phyloP scores from a whole-genome alignment of 92 coral and sea anemone species.

The Zoanthus gigantus region DNA sequence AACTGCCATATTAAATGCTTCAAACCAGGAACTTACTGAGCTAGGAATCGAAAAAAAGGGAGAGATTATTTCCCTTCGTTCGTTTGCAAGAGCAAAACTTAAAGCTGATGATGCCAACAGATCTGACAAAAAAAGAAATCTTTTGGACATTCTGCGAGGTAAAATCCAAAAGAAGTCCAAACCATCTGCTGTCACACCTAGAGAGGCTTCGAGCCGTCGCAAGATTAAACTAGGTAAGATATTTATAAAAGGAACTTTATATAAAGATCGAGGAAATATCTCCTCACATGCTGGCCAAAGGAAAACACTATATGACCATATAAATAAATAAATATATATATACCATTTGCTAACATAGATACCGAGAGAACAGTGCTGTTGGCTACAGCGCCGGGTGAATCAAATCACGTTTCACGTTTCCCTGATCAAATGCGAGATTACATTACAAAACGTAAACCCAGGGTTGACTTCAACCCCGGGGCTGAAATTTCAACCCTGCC shows the following conservation, averaged over 20 bases:
- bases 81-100: constrained; percentile 24
- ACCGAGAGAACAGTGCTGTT: too few species aligned
- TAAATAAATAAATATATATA: not conserved
- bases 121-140: constrained; percentile 36
- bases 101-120: constrained; percentile 39
- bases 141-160: constrained; percentile 24
- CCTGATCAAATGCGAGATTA: too few species aligned
- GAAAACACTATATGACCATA: constrained; percentile 34
- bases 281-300: constrained; percentile 35
- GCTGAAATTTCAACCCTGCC: too few species aligned
- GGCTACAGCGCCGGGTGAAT: too few species aligned
- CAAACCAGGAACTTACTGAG: constrained; percentile 38
- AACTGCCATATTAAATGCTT: constrained; percentile 43
- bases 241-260: constrained; percentile 29
- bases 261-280: constrained; percentile 26
- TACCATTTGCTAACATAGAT: too few species aligned
- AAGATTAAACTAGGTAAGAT: constrained; percentile 35
- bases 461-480: too few species aligned
- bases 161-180: constrained; percentile 30
- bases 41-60: constrained; percentile 29
- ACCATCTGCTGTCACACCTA: constrained; percentile 25
- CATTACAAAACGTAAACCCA: too few species aligned
- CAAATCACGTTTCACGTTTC: too few species aligned
- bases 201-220: constrained; percentile 26
- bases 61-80: constrained; percentile 39